Conservation (phyloP, 2,797 vertebrate species). For the Glyptemys insculpta region DNA sequence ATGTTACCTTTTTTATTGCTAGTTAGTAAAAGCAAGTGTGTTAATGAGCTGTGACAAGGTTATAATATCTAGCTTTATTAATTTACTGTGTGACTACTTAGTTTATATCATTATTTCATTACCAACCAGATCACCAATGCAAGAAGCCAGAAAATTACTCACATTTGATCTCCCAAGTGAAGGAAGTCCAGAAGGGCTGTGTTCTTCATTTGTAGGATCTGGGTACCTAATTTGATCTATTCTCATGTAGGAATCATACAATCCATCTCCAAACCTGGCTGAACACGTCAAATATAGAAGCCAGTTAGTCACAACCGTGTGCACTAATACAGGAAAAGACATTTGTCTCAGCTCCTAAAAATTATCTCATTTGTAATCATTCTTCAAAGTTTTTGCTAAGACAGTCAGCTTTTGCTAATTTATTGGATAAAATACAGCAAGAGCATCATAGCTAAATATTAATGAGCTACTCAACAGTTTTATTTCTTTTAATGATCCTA, state of each 20-base stretch:
- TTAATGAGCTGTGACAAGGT: background rate
- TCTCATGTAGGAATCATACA: conserved; percentile 97
- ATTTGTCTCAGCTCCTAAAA: background rate
- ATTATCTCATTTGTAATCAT: accelerated
- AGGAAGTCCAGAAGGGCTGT: conserved; percentile 88
- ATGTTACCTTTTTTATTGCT: background rate
- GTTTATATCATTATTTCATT: background rate
- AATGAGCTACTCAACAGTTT: background rate
- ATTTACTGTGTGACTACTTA: background rate
- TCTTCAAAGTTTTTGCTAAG: background rate
- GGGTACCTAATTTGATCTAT: conserved; percentile 93
- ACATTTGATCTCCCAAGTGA: conserved; percentile 91
- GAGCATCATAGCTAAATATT: background rate
- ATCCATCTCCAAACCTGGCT: conserved; percentile 92
- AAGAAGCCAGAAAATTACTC: conserved; percentile 76
- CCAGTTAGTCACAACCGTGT: conserved; percentile 48
- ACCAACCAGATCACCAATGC: background rate
- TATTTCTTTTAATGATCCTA: background rate
- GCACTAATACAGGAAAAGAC: background rate
- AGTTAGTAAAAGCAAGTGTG: background rate
- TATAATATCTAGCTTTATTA: background rate
- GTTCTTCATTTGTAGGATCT: conserved; percentile 85
- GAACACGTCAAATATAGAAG: conserved; percentile 62
- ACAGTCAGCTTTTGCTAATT: background rate
- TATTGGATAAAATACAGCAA: background rate